Conservation (phyloP, 2,888 invertebrate genomes). For the Noctua janthina region DNA sequence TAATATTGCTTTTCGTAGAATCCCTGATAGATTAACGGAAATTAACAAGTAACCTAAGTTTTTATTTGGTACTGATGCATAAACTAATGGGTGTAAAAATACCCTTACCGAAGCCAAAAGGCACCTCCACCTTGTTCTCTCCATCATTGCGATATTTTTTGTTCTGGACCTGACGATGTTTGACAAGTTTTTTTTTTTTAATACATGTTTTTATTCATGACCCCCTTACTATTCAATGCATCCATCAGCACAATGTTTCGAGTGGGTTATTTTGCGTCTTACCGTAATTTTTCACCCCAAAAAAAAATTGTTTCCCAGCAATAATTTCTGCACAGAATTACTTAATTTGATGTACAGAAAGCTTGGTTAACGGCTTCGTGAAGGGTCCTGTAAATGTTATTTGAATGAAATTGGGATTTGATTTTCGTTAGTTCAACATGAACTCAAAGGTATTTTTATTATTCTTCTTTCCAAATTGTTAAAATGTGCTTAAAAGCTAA, state of each 20-base stretch:
- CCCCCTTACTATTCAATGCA: too few relatives aligned
- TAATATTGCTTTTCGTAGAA: slow-evolving; percentile 23
- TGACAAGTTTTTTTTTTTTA: too few relatives aligned
- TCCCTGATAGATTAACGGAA: slow-evolving; percentile 26
- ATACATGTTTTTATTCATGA: too few relatives aligned
- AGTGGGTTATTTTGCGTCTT: too few relatives aligned
- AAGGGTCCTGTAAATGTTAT: not conserved
- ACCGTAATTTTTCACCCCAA: too few relatives aligned
- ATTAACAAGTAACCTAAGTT: slow-evolving; percentile 26
- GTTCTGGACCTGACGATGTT: not conserved
- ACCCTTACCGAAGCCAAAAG: too few relatives aligned
- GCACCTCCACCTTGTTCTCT: not conserved
- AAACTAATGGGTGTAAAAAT: not conserved
- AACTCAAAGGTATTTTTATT: not conserved
- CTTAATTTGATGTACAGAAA: too few relatives aligned
- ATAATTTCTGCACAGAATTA: too few relatives aligned
- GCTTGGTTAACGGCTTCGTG: too few relatives aligned
- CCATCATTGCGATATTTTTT: not conserved
- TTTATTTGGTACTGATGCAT: not conserved
- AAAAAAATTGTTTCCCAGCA: too few relatives aligned
- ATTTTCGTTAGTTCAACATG: not conserved
- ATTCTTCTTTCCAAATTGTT: not conserved
- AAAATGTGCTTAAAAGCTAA: not conserved
- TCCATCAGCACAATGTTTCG: too few relatives aligned
- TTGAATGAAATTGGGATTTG: not conserved